These are phyloP conservation scores for Cavia aperea DNA, from an alignment of 2,113 vertebrate species.

Conservation along the genomic window DNA sequence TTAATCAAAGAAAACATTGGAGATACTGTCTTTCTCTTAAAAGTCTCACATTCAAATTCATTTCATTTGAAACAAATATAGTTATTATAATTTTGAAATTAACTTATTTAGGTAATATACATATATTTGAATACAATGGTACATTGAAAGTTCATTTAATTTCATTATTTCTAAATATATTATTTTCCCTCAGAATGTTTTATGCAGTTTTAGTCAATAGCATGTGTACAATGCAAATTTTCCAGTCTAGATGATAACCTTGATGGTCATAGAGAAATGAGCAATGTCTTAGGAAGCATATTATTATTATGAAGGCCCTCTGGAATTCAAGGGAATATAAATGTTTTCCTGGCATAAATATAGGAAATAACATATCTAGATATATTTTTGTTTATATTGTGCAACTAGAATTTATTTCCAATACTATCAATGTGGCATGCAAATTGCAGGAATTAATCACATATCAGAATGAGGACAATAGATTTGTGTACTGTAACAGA, in stretches of 20 bases:
- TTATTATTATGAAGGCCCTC: neutral
- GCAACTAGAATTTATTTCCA: neutral
- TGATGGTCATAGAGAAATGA: neutral
- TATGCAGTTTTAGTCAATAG: neutral
- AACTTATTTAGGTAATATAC: neutral
- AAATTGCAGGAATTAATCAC: neutral
- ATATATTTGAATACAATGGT: conserved; percentile 24
- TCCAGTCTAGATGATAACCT: neutral
- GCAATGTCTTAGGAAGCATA: neutral
- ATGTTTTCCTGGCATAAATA: neutral
- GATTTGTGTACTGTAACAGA: neutral
- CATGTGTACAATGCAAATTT: neutral
- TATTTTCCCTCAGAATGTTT: neutral
- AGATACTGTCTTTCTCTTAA: neutral
- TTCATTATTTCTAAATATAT: neutral
- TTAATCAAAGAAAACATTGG: conserved; percentile 18
- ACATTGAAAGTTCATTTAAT: neutral
- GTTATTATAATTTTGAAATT: conserved; percentile 12
- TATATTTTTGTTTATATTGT: neutral
- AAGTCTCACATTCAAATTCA: conserved; percentile 4
- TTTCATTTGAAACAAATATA: conserved; percentile 26
- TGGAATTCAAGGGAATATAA: neutral
- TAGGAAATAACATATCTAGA: neutral
- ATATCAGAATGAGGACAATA: neutral
- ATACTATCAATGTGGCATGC: neutral